A percentile compares a stretch with the other conserved stretches of the same genome.
Conservation (phyloP, 2,113 vertebrate species). For the Hirundichthys speculiger region DNA sequence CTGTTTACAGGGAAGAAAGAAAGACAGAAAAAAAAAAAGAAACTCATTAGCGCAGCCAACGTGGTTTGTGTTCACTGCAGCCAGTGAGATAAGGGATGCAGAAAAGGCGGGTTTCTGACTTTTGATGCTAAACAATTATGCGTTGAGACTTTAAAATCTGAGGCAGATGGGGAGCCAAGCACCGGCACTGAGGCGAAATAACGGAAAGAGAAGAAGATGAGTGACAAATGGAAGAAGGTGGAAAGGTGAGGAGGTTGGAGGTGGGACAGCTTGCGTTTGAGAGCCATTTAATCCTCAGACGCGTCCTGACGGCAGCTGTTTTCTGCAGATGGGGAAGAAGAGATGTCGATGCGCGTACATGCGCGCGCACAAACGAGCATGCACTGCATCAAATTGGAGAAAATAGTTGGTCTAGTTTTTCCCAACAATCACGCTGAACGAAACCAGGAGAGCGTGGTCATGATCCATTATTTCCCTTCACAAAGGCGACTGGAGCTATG, state of each 20-base stretch:
- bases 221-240: constrained; percentile 24
- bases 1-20: not conserved
- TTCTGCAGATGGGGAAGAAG: constrained; percentile 68
- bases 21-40: too few relatives aligned
- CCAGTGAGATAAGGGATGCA: not conserved
- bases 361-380: not conserved
- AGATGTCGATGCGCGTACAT: constrained; percentile 31
- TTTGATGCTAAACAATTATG: too few relatives aligned
- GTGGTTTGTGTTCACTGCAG: not conserved
- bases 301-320: constrained; percentile 71
- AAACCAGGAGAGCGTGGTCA: constrained; percentile 58
- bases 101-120: too few relatives aligned
- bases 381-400: too few relatives aligned
- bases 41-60: not conserved
- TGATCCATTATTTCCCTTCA: constrained; percentile 52
- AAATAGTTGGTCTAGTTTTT: constrained; percentile 48
- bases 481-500: constrained; percentile 43
- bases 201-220: constrained; percentile 39
- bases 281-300: constrained; percentile 72
- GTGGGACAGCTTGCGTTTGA: constrained; percentile 58
- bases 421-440: constrained; percentile 58
- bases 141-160: too few relatives aligned
- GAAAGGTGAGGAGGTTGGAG: too few relatives aligned
- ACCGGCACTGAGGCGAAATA: not conserved
- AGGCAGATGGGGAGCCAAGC: too few relatives aligned